Evolutionary conservation across 2,797 vertebrate species (phyloP).

Genomic region (Eremophila alpestris): DNA sequence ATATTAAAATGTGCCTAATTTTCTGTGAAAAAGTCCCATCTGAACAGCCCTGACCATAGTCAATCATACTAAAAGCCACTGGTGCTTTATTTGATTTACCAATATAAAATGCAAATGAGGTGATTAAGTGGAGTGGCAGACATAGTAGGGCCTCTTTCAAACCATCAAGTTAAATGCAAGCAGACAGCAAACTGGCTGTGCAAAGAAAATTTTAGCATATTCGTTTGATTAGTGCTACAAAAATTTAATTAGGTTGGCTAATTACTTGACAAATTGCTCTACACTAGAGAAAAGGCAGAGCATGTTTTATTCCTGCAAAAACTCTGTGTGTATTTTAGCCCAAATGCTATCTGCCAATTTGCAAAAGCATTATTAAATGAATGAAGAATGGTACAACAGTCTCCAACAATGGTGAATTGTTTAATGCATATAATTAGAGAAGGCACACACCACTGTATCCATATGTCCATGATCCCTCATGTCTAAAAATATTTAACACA

Average conservation of each 20-base stretch:
- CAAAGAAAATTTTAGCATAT: constrained; percentile 98
- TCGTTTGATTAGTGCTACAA: constrained; percentile 97
- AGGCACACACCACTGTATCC: constrained; percentile 79
- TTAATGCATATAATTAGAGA: constrained; percentile 94
- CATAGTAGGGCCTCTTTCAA: constrained; percentile 93
- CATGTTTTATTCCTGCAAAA: constrained; percentile 80
- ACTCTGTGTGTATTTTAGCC: constrained; percentile 84
- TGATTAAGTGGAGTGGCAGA: constrained; percentile 99
- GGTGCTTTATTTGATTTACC: constrained; percentile 99
- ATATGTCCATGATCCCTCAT: constrained; percentile 77
- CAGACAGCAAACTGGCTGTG: constrained; percentile 94
- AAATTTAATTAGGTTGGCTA: constrained; percentile 96
- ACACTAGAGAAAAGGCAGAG: constrained; percentile 88
- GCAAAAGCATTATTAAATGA: constrained; percentile 99
- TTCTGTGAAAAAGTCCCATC: constrained; percentile 97
- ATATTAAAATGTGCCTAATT: constrained; percentile 99
- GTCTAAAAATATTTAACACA: constrained; percentile 72
- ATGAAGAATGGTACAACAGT: constrained; percentile 93
- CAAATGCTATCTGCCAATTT: constrained; percentile 93
- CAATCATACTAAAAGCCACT: constrained; percentile 99
- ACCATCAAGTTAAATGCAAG: constrained; percentile 98
- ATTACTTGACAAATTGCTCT: constrained; percentile 98
- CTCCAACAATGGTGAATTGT: constrained; percentile 89
- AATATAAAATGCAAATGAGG: constrained; percentile 99
- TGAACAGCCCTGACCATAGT: constrained; percentile 95